A percentile compares a stretch with the other conserved stretches of the same genome.
phyloP scores from a whole-genome alignment of 2,797 vertebrate species.

The Ceryle rudis region DNA sequence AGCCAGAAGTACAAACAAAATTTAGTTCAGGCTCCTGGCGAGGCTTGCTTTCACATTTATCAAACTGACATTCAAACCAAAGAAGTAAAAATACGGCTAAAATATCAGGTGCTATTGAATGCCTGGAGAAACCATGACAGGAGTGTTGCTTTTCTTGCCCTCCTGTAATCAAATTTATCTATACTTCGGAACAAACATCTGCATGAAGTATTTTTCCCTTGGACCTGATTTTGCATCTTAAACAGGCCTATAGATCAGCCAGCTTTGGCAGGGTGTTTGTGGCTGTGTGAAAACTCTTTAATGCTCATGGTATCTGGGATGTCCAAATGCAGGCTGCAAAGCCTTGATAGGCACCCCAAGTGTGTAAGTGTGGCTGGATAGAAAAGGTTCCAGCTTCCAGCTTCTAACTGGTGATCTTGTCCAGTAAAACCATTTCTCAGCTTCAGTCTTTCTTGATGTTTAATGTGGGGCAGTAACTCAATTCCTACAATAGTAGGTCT shows the following conservation, averaged over 20 bases:
- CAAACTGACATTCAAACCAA: slow-evolving; percentile 64
- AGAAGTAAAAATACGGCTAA: slow-evolving; percentile 56
- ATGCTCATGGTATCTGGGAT: neutral
- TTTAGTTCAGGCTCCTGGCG: slow-evolving; percentile 66
- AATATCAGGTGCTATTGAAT: slow-evolving; percentile 56
- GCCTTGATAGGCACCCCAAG: neutral
- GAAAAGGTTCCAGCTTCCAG: neutral
- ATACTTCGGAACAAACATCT: slow-evolving; percentile 10
- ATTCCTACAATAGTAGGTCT: neutral
- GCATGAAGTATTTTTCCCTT: neutral
- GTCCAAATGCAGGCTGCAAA: neutral
- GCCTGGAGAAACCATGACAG: slow-evolving; percentile 25
- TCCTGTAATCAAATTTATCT: slow-evolving; percentile 36
- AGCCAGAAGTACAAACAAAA: slow-evolving; percentile 70
- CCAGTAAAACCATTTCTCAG: neutral
- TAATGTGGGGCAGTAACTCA: neutral
- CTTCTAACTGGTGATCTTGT: neutral
- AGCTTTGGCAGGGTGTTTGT: neutral
- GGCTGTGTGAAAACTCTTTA: slow-evolving; percentile 14
- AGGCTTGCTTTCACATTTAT: slow-evolving; percentile 64
- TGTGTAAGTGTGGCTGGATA: neutral
- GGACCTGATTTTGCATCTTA: slow-evolving; percentile 20
- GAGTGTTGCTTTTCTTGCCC: slow-evolving; percentile 17
- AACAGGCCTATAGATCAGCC: neutral
- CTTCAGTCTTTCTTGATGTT: neutral